Evolutionary conservation across 1,140 invertebrate genomes (phyloP).

Genomic region (Drosophila quadrilineata): DNA sequence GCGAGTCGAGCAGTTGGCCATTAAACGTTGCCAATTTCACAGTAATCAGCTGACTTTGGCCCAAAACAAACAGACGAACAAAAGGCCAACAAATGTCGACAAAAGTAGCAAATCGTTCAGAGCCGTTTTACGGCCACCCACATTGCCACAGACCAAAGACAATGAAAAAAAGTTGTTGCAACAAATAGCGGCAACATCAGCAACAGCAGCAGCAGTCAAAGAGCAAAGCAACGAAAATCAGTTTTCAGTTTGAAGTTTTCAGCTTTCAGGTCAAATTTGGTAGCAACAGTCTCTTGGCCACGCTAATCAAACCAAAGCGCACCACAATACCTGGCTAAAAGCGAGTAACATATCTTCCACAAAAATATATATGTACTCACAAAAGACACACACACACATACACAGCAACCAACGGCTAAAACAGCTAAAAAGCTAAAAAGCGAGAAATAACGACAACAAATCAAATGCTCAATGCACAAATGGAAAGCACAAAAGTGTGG

Average conservation of each 20-base stretch:
- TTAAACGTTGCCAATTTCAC: conserved; percentile 78
- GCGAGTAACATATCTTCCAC: conserved; percentile 38
- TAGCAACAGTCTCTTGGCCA: conserved; percentile 55
- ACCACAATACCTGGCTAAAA: conserved; percentile 36
- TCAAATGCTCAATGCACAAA: conserved; percentile 43
- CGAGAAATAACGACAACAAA: conserved; percentile 38
- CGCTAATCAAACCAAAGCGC: conserved; percentile 69
- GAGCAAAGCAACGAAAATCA: conserved; percentile 47
- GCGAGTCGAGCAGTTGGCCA: too few relatives aligned
- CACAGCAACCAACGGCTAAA: conserved; percentile 36
- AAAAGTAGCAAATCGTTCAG: conserved; percentile 68
- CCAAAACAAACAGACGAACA: conserved; percentile 42
- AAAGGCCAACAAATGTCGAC: conserved; percentile 27
- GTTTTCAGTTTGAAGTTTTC: too few relatives aligned
- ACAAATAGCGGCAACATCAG: neutral
- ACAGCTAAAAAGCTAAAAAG: conserved; percentile 43
- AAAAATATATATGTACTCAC: too few relatives aligned
- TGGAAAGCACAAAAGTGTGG: conserved; percentile 39
- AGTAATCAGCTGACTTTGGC: conserved; percentile 59
- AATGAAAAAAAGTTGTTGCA: conserved; percentile 22
- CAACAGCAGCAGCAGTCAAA: conserved; percentile 27
- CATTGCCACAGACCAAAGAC: conserved; percentile 41
- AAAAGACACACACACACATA: too few relatives aligned
- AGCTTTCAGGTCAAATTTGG: conserved; percentile 57
- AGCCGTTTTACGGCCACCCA: conserved; percentile 75